Evolutionary conservation across 2,888 invertebrate genomes (phyloP), one percentile per base, ranked within the genome.

Genomic region (Cerastoderma edule): DNA sequence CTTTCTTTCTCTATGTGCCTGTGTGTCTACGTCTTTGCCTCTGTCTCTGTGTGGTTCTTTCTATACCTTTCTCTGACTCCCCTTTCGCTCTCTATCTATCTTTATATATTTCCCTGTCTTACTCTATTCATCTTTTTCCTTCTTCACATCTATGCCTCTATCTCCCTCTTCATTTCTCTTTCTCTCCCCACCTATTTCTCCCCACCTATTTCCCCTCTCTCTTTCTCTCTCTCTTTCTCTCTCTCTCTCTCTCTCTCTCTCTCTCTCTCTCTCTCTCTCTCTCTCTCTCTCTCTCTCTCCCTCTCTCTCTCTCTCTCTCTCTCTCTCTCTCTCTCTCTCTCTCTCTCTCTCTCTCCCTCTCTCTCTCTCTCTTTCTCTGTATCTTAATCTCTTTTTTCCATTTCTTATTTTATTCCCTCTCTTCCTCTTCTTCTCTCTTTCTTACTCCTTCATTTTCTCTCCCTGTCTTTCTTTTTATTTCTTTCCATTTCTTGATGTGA

Each of bases 321-420:
- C 16, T 53, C 16, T 53, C 16, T 53, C 16, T 53, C 19, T 53
- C 28, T 30, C 6, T n/a, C 6, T n/a, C 28, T 57, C 13, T 57
- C 57, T 57, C 57, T 57, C 28, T 57, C 57, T 57, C 13, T 57
- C 57, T 57, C 57, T 57, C 57, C 30, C 57, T 57, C 28, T 57
- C 57, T 57, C 30, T 57, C 28, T 28, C 57, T 57, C 28, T 57
- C 57, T 57, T 30, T 57, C 57, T 57, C 57, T 57, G 28, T 57
- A 27, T 57, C 57, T 57, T 30, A 28, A 6, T 57, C 28, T 57
- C 57, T 57, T 30, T 57, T 30, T 57, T 30, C 30, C 13, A 28
- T 30, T 57, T 30, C 30, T 30, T 57, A 27, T 57, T n/a, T 30
- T 30, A 28, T 30, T 30, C 57, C 30, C 30, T 30, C 28, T 57